A percentile compares a stretch with the other conserved stretches of the same genome.
phyloP scores from a whole-genome alignment of 2,113 vertebrate species.

The Hydrochoerus hydrochaeris region DNA sequence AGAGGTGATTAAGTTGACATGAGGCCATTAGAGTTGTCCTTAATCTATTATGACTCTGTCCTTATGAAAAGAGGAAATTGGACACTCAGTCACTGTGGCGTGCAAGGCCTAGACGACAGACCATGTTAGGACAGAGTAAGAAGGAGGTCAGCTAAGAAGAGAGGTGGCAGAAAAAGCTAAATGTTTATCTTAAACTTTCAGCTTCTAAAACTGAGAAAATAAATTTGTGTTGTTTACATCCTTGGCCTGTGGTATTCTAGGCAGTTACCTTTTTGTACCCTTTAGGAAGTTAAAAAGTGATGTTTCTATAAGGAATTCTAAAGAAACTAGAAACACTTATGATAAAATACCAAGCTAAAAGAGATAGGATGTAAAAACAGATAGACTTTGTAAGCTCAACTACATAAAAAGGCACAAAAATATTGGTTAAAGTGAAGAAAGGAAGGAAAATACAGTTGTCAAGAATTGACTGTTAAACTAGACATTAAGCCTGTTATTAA shows the following conservation, averaged over 20 bases:
- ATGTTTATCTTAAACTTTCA: neutral
- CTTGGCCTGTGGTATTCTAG: neutral
- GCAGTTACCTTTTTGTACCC: neutral
- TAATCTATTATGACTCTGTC: neutral
- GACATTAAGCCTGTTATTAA: neutral
- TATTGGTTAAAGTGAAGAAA: conserved; percentile 34
- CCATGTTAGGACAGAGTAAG: neutral
- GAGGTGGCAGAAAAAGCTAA: neutral
- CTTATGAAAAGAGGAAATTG: neutral
- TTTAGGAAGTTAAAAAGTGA: conserved; percentile 61
- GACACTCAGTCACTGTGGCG: neutral
- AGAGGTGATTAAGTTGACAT: neutral
- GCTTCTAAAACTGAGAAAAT: neutral
- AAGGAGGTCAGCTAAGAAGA: neutral
- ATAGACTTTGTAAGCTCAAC: conserved; percentile 22
- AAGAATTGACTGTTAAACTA: conserved; percentile 17
- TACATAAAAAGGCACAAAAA: conserved; percentile 24
- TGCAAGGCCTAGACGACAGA: neutral
- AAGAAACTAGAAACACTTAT: conserved; percentile 56
- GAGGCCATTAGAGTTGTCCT: neutral
- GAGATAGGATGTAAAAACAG: conserved; percentile 62
- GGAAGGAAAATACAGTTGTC: neutral
- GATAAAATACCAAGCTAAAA: conserved; percentile 71
- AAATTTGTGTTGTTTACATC: neutral
- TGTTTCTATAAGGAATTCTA: conserved; percentile 35